A percentile compares a stretch with the other conserved stretches of the same genome.
Conservation (phyloP, 2,888 invertebrate genomes). For the Limulus polyphemus region DNA sequence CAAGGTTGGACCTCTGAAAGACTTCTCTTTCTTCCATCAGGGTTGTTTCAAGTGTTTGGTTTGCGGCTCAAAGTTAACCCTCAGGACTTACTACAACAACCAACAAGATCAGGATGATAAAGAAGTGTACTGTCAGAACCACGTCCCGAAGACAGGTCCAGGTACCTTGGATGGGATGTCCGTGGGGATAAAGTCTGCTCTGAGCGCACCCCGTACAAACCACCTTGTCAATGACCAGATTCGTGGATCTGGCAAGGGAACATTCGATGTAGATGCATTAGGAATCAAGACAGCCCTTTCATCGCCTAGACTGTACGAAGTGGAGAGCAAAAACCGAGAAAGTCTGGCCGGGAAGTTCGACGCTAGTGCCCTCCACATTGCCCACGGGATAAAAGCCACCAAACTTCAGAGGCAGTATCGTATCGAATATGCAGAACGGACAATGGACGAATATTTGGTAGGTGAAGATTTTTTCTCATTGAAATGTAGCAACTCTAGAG, state of each 20-base stretch:
- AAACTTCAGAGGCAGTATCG: conserved; percentile 81
- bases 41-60: conserved; percentile 94
- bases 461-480: conserved; percentile 39
- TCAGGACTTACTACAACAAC: conserved; percentile 90
- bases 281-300: conserved; percentile 40
- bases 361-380: conserved; percentile 82
- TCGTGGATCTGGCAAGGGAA: conserved; percentile 53
- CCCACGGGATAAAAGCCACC: conserved; percentile 80
- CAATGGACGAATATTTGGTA: conserved; percentile 82
- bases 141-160: conserved; percentile 87
- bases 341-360: conserved; percentile 58
- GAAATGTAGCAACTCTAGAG: too few relatives aligned
- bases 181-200: conserved; percentile 75
- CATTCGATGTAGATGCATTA: conserved; percentile 45
- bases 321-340: conserved; percentile 24
- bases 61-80: conserved; percentile 82
- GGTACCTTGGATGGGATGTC: conserved; percentile 80
- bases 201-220: conserved; percentile 71
- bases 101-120: conserved; percentile 88
- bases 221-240: conserved; percentile 73
- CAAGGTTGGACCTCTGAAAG: conserved; percentile 82
- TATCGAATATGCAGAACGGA: conserved; percentile 58
- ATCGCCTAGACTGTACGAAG: conserved; percentile 20
- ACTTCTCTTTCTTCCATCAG: conserved; percentile 91
- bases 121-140: conserved; percentile 91